Evolutionary conservation across 1,140 invertebrate genomes (phyloP).

Genomic region (Centruroides vittatus): DNA sequence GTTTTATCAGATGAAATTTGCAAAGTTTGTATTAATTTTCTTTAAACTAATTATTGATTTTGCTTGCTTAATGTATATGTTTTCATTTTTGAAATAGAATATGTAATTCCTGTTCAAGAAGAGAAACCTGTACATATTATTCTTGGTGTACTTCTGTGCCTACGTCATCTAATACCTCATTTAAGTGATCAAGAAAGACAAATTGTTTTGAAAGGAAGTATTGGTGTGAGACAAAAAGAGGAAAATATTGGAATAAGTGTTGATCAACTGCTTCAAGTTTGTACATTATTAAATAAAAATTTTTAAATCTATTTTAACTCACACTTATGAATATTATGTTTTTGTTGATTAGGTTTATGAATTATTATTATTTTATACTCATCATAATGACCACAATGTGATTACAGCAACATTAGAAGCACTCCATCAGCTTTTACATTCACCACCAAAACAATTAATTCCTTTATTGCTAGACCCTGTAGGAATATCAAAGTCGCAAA

Average conservation of each 20-base stretch:
- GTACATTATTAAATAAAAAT: not conserved
- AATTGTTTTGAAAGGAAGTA: constrained; percentile 29
- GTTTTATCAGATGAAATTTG: no score
- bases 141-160: constrained; percentile 47
- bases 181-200: constrained; percentile 21
- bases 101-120: constrained; percentile 37
- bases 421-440: constrained; percentile 52
- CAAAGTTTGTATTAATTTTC: no score
- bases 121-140: constrained; percentile 35
- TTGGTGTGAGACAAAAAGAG: constrained; percentile 25
- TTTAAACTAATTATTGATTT: no score
- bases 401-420: constrained; percentile 68
- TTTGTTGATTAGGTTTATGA: constrained; percentile 51
- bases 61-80: no score
- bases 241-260: constrained; percentile 9
- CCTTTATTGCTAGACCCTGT: constrained; percentile 39
- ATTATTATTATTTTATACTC: constrained; percentile 54
- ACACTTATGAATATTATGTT: no score
- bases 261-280: constrained; percentile 12
- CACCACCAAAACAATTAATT: constrained; percentile 43
- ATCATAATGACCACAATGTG: constrained; percentile 64
- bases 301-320: no score
- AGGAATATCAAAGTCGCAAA: constrained; percentile 35
- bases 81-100: constrained; percentile 27
- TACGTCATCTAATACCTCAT: constrained; percentile 45